Evolutionary conservation across 2,113 vertebrate species (phyloP).

Genomic region (Anhinga rufa): DNA sequence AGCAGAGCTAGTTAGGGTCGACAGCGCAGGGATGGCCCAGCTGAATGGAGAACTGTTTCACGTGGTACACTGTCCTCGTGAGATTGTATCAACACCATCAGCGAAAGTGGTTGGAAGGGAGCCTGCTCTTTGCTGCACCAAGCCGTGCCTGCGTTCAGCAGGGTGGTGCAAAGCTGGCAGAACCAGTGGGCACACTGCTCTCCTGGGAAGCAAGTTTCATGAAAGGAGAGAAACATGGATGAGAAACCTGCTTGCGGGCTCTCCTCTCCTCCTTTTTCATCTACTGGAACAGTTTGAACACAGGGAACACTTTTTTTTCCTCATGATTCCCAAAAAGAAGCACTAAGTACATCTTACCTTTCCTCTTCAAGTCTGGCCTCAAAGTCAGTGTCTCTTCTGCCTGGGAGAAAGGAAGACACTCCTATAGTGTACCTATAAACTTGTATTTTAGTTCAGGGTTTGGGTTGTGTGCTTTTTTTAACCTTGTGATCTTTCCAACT

Average conservation of each 20-base stretch:
- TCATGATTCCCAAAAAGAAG: not conserved
- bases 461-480: not conserved
- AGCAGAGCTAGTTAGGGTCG: not conserved
- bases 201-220: not conserved
- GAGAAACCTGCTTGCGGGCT: not conserved
- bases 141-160: not conserved
- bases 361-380: not conserved
- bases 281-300: not conserved
- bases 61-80: not conserved
- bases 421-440: not conserved
- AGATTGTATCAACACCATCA: not conserved
- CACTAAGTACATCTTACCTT: not conserved
- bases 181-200: rapidly evolving
- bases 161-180: rapidly evolving
- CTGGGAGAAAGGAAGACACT: not conserved
- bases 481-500: not conserved
- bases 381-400: not conserved
- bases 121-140: not conserved
- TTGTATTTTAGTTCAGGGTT: not conserved
- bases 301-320: not conserved
- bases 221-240: not conserved
- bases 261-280: not conserved
- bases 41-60: not conserved
- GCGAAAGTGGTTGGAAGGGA: not conserved
- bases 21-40: not conserved